Conservation (phyloP, 64 coral and sea anemone species). For the Montipora efflorescens region DNA sequence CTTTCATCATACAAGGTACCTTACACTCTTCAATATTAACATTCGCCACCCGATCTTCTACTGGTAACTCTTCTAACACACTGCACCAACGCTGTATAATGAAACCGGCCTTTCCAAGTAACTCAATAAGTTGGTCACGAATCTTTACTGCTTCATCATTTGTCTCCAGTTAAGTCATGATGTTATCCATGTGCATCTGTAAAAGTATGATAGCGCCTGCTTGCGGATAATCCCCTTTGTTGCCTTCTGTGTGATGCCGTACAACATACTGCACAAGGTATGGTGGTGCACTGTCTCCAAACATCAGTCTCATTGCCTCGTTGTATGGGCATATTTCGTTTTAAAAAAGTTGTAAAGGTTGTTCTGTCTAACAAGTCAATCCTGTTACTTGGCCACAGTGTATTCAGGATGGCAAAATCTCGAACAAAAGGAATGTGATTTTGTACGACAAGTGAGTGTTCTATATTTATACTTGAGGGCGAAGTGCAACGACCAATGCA, state of each 20-base stretch:
- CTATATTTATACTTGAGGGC: too few relatives aligned
- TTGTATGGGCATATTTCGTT: not conserved
- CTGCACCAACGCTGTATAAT: constrained; percentile 7
- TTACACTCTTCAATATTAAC: constrained; percentile 51
- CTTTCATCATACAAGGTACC: constrained; percentile 7
- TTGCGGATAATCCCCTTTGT: constrained; percentile 4
- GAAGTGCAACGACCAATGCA: too few relatives aligned
- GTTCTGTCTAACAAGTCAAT: too few relatives aligned
- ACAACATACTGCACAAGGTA: constrained; percentile 49
- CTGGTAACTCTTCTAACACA: constrained; percentile 25
- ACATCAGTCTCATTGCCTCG: constrained; percentile 49
- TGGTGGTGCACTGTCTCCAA: constrained; percentile 35
- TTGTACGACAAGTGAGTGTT: too few relatives aligned
- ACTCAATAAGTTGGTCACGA: not conserved
- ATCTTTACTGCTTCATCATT: constrained; percentile 1
- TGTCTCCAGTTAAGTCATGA: constrained; percentile 19
- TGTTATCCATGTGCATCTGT: constrained; percentile 61
- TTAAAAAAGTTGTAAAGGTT: too few relatives aligned
- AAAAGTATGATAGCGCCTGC: constrained; percentile 22
- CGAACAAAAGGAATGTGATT: too few relatives aligned
- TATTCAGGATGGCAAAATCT: too few relatives aligned
- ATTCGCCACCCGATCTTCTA: constrained; percentile 27
- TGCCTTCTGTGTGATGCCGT: constrained; percentile 16
- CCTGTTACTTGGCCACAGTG: too few relatives aligned
- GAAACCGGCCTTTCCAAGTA: constrained; percentile 14